phyloP scores from a whole-genome alignment of 2,888 invertebrate genomes.

The Cremastobaeus sp. region DNA sequence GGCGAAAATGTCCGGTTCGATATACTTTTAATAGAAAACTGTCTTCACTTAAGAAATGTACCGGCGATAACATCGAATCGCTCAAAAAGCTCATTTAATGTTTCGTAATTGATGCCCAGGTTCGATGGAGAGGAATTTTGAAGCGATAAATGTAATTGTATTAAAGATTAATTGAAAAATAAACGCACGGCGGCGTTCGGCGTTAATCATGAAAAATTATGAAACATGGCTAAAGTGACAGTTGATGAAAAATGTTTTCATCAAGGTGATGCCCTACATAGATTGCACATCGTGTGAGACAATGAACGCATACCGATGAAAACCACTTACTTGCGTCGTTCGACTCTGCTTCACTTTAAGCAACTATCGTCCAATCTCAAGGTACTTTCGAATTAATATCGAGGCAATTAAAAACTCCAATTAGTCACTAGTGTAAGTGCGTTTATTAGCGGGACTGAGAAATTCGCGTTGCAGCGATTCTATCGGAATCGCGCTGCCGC shows the following conservation, averaged over 20 bases:
- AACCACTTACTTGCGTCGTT: slow-evolving; percentile 58
- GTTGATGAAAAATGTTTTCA: slow-evolving; percentile 51
- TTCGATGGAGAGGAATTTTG: background rate
- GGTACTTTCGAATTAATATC: slow-evolving; percentile 62
- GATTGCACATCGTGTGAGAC: slow-evolving; percentile 50
- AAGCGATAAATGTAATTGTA: background rate
- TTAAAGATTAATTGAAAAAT: slow-evolving; percentile 31
- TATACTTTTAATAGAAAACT: background rate
- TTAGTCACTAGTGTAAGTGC: slow-evolving; percentile 58
- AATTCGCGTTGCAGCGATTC: slow-evolving; percentile 25
- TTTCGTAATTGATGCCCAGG: background rate
- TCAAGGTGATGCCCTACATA: slow-evolving; percentile 50
- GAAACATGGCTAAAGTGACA: no score
- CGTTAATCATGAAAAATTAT: slow-evolving; percentile 39
- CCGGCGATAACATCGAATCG: background rate
- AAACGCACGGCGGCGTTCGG: slow-evolving; percentile 16
- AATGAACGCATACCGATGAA: slow-evolving; percentile 56
- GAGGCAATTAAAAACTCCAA: slow-evolving; percentile 59
- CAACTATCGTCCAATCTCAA: slow-evolving; percentile 59
- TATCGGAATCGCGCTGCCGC: slow-evolving; percentile 36
- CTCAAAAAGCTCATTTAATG: slow-evolving; percentile 4
- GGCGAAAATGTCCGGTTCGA: no score
- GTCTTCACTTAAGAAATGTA: background rate
- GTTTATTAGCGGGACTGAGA: slow-evolving; percentile 49
- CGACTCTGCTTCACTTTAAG: slow-evolving; percentile 59